phyloP scores from a whole-genome alignment of 2,888 invertebrate species.

The Netelia melanura region DNA sequence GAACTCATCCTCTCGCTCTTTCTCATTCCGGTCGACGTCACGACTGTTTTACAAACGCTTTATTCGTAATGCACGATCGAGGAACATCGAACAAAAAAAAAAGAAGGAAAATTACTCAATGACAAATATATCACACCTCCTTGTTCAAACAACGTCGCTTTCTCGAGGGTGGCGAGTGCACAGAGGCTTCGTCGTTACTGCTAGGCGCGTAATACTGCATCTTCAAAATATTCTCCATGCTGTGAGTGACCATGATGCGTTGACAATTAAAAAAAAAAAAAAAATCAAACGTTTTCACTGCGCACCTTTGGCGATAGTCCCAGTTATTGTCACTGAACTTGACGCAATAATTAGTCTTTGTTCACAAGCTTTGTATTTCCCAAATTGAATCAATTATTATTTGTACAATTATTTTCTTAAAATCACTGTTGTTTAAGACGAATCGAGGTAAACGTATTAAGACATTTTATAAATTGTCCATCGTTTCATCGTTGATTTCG shows the following conservation, averaged over 20 bases:
- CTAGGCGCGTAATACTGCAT: conserved; percentile 81
- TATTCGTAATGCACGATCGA: background rate
- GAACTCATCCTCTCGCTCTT: background rate
- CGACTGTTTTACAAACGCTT: conserved; percentile 5
- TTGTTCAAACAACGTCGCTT: conserved; percentile 82
- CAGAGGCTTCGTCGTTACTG: conserved; percentile 74
- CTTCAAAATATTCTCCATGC: conserved; percentile 83
- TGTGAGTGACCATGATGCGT: conserved; percentile 82
- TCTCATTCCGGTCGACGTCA: conserved; percentile 1
- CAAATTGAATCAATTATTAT: background rate
- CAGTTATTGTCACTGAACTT: conserved; percentile 11
- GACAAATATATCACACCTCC: conserved; percentile 80
- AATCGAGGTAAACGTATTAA: background rate
- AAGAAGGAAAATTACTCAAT: background rate
- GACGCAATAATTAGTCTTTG: background rate
- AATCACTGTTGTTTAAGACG: conserved; percentile 1
- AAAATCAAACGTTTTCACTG: background rate
- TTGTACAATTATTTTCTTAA: background rate
- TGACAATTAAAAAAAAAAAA: conserved; percentile 17
- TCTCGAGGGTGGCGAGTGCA: conserved; percentile 78
- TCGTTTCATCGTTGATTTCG: background rate
- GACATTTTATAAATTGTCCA: conserved; percentile 14
- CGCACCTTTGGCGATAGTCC: conserved; percentile 1
- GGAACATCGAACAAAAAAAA: background rate
- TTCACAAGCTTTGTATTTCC: background rate